Percentiles rank a stretch among this genome's conserved stretches.
phyloP scores from a whole-genome alignment of 1,140 invertebrate species.

The Musca domestica region DNA sequence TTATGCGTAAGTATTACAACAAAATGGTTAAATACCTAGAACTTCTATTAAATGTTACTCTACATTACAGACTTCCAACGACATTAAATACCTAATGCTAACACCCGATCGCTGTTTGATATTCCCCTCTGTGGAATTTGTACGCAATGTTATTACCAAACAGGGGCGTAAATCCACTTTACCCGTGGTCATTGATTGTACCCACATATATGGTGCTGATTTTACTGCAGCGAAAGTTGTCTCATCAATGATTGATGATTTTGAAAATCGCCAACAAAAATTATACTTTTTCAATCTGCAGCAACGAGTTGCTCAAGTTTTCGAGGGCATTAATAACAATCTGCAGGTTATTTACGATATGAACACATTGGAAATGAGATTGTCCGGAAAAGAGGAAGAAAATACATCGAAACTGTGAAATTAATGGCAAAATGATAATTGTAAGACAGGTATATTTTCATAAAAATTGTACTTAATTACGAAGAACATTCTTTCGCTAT shows the following conservation, averaged over 20 bases:
- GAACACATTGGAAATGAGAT: conserved; percentile 66
- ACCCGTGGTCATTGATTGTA: conserved; percentile 80
- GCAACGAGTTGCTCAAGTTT: conserved; percentile 72
- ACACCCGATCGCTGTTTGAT: conserved; percentile 82
- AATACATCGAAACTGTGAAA: background rate
- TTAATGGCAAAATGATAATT: no score
- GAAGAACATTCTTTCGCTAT: no score
- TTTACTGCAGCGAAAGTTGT: conserved; percentile 78
- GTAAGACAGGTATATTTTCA: no score
- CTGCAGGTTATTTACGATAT: conserved; percentile 74
- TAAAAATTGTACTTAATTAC: no score
- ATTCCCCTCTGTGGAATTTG: conserved; percentile 86
- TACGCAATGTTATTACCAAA: conserved; percentile 78
- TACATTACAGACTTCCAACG: conserved; percentile 61
- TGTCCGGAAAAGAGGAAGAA: conserved; percentile 55
- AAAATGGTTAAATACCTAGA: background rate
- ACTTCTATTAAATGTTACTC: background rate
- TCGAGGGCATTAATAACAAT: conserved; percentile 70
- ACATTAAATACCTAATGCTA: conserved; percentile 75
- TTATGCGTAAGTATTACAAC: conserved; percentile 53
- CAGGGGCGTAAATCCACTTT: conserved; percentile 65
- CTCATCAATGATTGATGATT: conserved; percentile 68
- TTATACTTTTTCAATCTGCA: conserved; percentile 80
- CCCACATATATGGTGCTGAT: conserved; percentile 79
- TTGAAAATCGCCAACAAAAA: conserved; percentile 67